Base-by-base conservation (phyloP, 2,113 vertebrate genomes). In the Natator depressus region DNA sequence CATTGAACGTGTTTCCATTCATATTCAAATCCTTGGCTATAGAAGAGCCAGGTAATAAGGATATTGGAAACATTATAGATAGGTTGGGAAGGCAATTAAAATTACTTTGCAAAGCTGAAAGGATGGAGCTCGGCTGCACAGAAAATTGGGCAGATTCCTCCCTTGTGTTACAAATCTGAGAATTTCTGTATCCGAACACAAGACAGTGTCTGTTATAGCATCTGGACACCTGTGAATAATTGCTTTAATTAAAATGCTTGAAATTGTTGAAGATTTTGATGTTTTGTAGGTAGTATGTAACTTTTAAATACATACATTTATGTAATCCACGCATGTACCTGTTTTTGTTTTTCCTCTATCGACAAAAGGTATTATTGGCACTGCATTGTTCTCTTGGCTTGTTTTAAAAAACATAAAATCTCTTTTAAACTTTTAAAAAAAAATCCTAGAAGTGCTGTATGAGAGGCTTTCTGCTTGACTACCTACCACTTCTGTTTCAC, bases 271-370 rank as follows among this genome's bases (percentile, higher is more conserved):
- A 82, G 82, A 10, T 25, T 80, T 76, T 85, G 75, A 8, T 31
- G 12, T 84, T 75, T 87, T 10, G 38, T 80, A 27, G 78, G 93
- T 16, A 10, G 8, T n/a, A 20, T 1, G 0, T 20, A 0, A 57
- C 2, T 83, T 57, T 90, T 79, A 19, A 80, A 11, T n/a, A 5
- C 80, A 88, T 14, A 31, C 2, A 6, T 80, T 86, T 89, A 50
- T 47, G 9, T 31, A 31, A 3, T 14, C 8, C 38, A 19, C 25
- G 80, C 24, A 1, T 57, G 8, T 31, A 79, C 75, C 1, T 10
- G 47, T 89, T 93, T 72, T 84, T 91, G 19, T 47, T 94, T 94
- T 86, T 88, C 62, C 72, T 92, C 72, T 92, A 35, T 29, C 59
- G 55, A 38, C 14, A 54, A 62, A 89, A 82, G 80, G 13, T 20